phyloP scores from a whole-genome alignment of 2,888 invertebrate species.

The Amiota communis region DNA sequence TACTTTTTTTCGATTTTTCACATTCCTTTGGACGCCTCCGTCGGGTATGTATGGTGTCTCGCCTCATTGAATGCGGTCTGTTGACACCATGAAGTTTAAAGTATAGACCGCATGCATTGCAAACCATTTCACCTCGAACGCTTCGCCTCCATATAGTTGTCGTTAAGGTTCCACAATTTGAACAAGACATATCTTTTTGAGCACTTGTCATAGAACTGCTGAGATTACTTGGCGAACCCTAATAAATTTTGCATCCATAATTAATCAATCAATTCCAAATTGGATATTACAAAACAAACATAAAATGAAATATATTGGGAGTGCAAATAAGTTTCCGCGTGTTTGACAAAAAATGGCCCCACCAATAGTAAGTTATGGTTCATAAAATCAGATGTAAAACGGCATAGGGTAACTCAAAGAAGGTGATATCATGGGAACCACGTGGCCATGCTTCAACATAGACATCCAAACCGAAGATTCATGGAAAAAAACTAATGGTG shows the following conservation, averaged over 20 bases:
- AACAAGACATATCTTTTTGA: constrained; percentile 86
- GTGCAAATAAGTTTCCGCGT: too few relatives aligned
- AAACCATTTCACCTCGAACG: constrained; percentile 97
- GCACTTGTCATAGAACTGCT: constrained; percentile 53
- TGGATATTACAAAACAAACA: too few relatives aligned
- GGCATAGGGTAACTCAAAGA: too few relatives aligned
- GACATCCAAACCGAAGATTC: too few relatives aligned
- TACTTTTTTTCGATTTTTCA: constrained; percentile 77
- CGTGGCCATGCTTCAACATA: too few relatives aligned
- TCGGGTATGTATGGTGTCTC: constrained; percentile 96
- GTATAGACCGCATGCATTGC: constrained; percentile 98
- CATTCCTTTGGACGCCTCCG: constrained; percentile 89
- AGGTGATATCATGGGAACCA: too few relatives aligned
- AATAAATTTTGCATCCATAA: constrained; percentile 28
- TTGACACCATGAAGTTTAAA: constrained; percentile 96
- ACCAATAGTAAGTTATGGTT: too few relatives aligned
- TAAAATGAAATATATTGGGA: too few relatives aligned
- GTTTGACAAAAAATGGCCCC: too few relatives aligned
- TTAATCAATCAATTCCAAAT: neutral
- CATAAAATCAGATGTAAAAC: too few relatives aligned
- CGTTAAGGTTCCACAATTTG: constrained; percentile 97
- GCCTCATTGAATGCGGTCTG: constrained; percentile 94
- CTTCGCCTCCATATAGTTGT: constrained; percentile 98
- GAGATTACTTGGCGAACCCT: constrained; percentile 50
- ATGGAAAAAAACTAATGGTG: too few relatives aligned